Conservation (phyloP, 2,113 vertebrate species). For the Macaca mulatta region DNA sequence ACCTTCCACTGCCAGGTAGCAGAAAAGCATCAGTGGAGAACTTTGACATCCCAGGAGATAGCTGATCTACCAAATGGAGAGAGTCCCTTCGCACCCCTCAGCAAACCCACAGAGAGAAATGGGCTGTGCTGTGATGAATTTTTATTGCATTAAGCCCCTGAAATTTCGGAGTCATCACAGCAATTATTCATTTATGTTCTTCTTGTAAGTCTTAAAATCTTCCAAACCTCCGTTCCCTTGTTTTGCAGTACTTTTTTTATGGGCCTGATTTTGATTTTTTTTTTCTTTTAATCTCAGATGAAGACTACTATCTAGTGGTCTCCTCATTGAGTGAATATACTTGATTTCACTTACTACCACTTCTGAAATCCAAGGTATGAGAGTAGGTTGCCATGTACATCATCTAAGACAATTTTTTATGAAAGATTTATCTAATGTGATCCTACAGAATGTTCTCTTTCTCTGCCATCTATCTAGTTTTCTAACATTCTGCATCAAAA, state of each 20-base stretch:
- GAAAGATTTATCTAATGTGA: neutral
- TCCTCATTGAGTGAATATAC: neutral
- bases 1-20: neutral
- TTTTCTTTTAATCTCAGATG: neutral
- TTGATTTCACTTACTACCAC: neutral
- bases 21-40: neutral
- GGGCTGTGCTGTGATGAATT: neutral
- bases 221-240: neutral
- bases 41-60: neutral
- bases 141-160: neutral
- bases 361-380: conserved; percentile 9
- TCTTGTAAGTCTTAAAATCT: neutral
- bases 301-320: neutral
- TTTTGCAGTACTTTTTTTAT: neutral
- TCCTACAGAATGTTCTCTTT: neutral
- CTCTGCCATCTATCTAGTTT: neutral
- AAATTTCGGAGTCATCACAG: neutral
- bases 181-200: neutral
- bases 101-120: neutral
- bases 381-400: neutral
- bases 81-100: neutral
- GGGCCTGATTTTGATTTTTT: neutral
- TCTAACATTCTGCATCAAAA: neutral
- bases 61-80: neutral
- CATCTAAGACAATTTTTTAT: neutral